Evolutionary conservation across 1,140 invertebrate species (phyloP).

Genomic region (Centruroides vittatus): DNA sequence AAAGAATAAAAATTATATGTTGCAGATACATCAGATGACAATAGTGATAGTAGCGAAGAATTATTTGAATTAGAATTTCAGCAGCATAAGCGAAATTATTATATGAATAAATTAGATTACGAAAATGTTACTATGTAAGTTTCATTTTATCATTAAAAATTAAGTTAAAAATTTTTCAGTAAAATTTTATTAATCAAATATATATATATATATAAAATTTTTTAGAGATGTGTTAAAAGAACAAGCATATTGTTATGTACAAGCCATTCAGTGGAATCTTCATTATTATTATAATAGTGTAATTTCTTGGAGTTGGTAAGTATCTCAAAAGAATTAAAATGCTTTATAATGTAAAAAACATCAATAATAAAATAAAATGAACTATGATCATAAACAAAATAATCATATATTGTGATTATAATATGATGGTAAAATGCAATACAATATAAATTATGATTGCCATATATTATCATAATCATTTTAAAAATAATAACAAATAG

Average conservation of each 20-base stretch:
- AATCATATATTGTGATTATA: no score
- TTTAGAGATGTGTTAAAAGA: conserved; percentile 52
- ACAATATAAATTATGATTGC: no score
- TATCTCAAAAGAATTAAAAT: neutral
- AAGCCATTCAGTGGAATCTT: conserved; percentile 90
- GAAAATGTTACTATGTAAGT: conserved; percentile 39
- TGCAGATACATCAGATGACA: conserved; percentile 4
- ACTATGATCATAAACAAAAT: no score
- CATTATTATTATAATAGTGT: conserved; percentile 94
- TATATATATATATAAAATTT: conserved; percentile 7
- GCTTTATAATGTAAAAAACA: no score
- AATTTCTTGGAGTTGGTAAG: conserved; percentile 90
- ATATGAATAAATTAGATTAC: conserved; percentile 75
- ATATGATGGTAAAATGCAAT: no score
- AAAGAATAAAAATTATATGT: no score
- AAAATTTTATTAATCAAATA: neutral
- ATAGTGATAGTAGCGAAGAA: conserved; percentile 30
- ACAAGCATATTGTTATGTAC: conserved; percentile 77
- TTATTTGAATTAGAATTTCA: conserved; percentile 51
- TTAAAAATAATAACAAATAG: no score
- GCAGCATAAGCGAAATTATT: conserved; percentile 79
- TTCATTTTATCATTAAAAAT: conserved; percentile 17
- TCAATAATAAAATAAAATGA: no score
- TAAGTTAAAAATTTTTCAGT: neutral
- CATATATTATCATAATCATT: no score